Base-by-base conservation (phyloP, 2,113 vertebrate genomes). In the Cyrtonyx montezumae region DNA sequence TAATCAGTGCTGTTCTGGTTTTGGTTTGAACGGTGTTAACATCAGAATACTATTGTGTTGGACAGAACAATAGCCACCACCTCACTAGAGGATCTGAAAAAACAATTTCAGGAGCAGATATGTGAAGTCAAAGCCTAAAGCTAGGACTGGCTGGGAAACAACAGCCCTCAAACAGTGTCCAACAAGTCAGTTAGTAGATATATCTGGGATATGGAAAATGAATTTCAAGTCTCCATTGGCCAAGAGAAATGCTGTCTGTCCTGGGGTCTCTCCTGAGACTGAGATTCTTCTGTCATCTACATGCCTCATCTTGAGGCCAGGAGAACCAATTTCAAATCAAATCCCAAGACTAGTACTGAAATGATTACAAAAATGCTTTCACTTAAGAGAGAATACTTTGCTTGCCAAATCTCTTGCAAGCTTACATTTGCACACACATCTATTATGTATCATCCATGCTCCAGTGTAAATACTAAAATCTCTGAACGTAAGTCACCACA, bases 1-100 rank as follows among this genome's bases (percentile, higher is more conserved):
- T 96, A 78, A 91, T 96, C 80, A 93, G 11, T 18, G 43, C 43
- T 43, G 46, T 14, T 93, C 82, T 92, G 85, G 28, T 85, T 96
- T 87, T 87, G 87, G 70, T 92, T 93, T 95, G 78, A 70, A 65
- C 70, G n/a, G 28, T 84, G 55, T 61, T 63, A 89, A 70, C 59
- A 34, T 23, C 0, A 0, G 58, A 56, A 79, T 37, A 55, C 34
- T 0, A 0, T 46, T 87, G 78, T 55, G 65, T 2, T 67, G 59
- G 68, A 51, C 56, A 88, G 30, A 94, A 77, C 53, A 82, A 59
- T 40, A 77, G 22, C 51, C 42, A 58, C 61, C 69, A 75, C 34
- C 62, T 32, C 46, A 43, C 49, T 75, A 66, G 61, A 83, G 68
- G 43, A 70, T 46, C 70, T 87, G 67, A 94, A 76, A 74, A 81